A percentile compares a stretch with the other conserved stretches of the same genome.
phyloP scores from a whole-genome alignment of 2,113 vertebrate species.

The Oncorhynchus gorbuscha region DNA sequence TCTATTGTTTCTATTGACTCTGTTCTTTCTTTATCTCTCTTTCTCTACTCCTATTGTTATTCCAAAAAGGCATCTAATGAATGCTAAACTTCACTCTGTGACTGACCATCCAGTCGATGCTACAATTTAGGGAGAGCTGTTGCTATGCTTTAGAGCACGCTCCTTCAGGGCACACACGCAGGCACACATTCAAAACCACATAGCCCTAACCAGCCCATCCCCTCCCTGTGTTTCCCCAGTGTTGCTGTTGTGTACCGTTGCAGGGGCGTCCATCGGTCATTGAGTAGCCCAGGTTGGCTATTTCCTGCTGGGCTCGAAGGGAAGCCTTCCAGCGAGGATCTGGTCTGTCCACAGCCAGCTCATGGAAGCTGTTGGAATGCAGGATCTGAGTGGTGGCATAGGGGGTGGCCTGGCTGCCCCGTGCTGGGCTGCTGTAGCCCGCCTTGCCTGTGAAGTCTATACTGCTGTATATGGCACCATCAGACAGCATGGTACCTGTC shows the following conservation, averaged over 20 bases:
- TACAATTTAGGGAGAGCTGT: background rate
- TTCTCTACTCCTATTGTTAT: background rate
- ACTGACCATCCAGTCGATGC: background rate
- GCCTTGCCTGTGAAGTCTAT: conserved; percentile 95
- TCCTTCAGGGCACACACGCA: background rate
- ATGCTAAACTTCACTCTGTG: background rate
- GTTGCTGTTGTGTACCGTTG: conserved; percentile 76
- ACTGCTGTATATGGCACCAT: conserved; percentile 97
- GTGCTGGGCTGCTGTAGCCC: conserved; percentile 88
- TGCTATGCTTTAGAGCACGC: background rate
- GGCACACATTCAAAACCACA: background rate
- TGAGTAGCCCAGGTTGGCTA: conserved; percentile 89
- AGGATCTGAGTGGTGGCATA: conserved; percentile 95
- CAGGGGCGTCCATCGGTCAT: conserved; percentile 89
- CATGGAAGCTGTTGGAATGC: conserved; percentile 94
- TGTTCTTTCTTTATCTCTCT: background rate
- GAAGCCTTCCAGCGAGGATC: conserved; percentile 94
- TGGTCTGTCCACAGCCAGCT: conserved; percentile 90
- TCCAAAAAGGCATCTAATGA: background rate
- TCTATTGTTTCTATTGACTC: no score
- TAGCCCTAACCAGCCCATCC: background rate
- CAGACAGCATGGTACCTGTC: conserved; percentile 92
- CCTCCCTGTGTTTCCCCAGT: background rate
- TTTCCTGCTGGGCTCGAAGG: conserved; percentile 89
- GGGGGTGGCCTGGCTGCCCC: conserved; percentile 86